Evolutionary conservation across 2,888 invertebrate genomes (phyloP).

Genomic region (Drosophila percnosoma): DNA sequence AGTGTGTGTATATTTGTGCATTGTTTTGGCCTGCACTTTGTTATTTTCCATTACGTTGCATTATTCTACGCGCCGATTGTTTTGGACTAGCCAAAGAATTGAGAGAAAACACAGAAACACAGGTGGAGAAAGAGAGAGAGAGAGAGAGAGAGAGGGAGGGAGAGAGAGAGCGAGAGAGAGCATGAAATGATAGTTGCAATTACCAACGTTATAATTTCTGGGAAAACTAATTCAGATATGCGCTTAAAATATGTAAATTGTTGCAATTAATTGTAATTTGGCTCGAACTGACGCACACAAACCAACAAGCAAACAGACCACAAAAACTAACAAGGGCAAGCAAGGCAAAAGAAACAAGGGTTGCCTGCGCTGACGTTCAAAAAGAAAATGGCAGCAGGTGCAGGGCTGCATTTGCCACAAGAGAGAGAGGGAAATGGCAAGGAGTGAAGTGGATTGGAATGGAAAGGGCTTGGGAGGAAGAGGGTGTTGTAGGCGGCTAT

Average conservation of each 20-base stretch:
- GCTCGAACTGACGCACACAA: conserved; percentile 45
- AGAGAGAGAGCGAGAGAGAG: not conserved
- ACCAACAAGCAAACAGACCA: conserved; percentile 38
- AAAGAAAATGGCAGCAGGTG: conserved; percentile 80
- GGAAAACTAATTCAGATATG: conserved; percentile 38
- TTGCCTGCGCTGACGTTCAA: conserved; percentile 55
- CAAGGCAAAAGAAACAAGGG: conserved; percentile 41
- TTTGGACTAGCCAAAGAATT: conserved; percentile 34
- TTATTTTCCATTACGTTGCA: conserved; percentile 65
- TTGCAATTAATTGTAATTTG: conserved; percentile 72
- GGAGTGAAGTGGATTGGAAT: not conserved
- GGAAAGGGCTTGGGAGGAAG: not conserved
- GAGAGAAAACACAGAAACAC: conserved; percentile 13
- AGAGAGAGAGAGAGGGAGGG: not conserved
- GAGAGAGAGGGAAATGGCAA: conserved; percentile 2
- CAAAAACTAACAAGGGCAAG: conserved; percentile 34
- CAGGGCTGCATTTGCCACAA: conserved; percentile 53
- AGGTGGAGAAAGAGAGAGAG: not conserved
- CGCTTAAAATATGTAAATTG: conserved; percentile 65
- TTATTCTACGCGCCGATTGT: conserved; percentile 42
- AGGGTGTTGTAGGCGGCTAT: conserved; percentile 29
- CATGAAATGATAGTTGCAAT: conserved; percentile 31
- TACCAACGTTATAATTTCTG: conserved; percentile 39
- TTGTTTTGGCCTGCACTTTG: conserved; percentile 63
- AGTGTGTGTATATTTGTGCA: conserved; percentile 32